Evolutionary conservation across 1,140 invertebrate genomes (phyloP).

Genomic region (Glossosoma conforme): DNA sequence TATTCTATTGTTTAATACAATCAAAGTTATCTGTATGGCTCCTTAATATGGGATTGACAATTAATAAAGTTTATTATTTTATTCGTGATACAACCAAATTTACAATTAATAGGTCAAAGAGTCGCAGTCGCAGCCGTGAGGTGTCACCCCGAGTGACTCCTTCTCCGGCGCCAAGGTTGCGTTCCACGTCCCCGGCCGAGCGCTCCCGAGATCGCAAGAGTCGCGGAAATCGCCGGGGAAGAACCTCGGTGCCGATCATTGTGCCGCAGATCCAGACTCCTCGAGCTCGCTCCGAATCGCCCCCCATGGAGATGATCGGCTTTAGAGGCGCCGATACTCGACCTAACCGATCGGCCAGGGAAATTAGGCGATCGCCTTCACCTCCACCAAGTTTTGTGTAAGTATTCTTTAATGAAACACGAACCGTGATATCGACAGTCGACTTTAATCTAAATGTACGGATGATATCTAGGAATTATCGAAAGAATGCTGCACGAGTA

Average conservation of each 20-base stretch:
- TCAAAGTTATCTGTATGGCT: too few relatives aligned
- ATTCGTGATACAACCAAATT: too few relatives aligned
- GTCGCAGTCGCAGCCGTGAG: slow-evolving; percentile 52
- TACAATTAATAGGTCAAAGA: slow-evolving; percentile 54
- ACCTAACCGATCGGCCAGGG: not conserved
- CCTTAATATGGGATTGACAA: too few relatives aligned
- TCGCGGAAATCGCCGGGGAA: slow-evolving; percentile 35
- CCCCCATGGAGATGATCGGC: slow-evolving; percentile 6
- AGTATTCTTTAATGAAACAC: slow-evolving; percentile 42
- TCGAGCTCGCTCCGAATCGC: slow-evolving; percentile 4
- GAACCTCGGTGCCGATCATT: too few relatives aligned
- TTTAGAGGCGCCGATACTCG: not conserved
- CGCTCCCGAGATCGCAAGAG: slow-evolving; percentile 36
- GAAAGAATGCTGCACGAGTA: too few relatives aligned
- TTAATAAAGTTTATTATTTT: too few relatives aligned
- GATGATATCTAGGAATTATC: too few relatives aligned
- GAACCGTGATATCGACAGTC: not conserved
- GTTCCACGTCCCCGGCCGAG: slow-evolving; percentile 35
- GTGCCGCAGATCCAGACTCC: too few relatives aligned
- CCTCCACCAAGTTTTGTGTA: slow-evolving; percentile 78
- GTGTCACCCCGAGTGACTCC: slow-evolving; percentile 58
- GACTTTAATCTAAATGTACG: too few relatives aligned
- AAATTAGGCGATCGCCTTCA: slow-evolving; percentile 61
- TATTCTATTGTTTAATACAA: too few relatives aligned
- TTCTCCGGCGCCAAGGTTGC: slow-evolving; percentile 40